Evolutionary conservation across 2,888 invertebrate genomes (phyloP).

Genomic region (Agapetus fuscipes): DNA sequence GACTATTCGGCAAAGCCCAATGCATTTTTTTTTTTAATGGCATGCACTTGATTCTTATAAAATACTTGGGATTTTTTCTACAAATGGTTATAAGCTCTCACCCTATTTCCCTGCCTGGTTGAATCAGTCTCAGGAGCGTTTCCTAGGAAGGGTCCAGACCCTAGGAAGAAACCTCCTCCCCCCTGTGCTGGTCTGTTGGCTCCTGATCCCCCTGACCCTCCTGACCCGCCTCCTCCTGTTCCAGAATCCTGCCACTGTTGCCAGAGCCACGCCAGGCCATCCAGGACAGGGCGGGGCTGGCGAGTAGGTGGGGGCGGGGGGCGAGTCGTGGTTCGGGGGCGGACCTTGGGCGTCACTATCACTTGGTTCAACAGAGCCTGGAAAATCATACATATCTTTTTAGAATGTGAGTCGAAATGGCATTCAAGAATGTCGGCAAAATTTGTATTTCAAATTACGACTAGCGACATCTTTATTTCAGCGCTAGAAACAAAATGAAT

Average conservation of each 20-base stretch:
- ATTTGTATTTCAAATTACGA: too few species aligned
- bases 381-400: too few species aligned
- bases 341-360: slow-evolving; percentile 44
- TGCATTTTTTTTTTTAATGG: too few species aligned
- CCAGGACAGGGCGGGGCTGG: slow-evolving; percentile 40
- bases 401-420: too few species aligned
- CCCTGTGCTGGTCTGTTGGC: slow-evolving; percentile 23
- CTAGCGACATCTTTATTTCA: too few species aligned
- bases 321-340: slow-evolving; percentile 33
- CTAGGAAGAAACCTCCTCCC: slow-evolving; percentile 28
- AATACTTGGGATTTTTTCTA: too few species aligned
- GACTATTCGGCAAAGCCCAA: too few species aligned
- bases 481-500: too few species aligned
- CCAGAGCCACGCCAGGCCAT: slow-evolving; percentile 50
- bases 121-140: slow-evolving; percentile 33
- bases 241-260: slow-evolving; percentile 47
- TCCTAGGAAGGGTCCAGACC: slow-evolving; percentile 27
- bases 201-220: slow-evolving; percentile 23
- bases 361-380: slow-evolving; percentile 50
- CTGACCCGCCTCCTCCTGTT: slow-evolving; percentile 29
- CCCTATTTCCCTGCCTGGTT: slow-evolving; percentile 31
- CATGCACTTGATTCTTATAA: too few species aligned
- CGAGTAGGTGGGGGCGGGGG: slow-evolving; percentile 38
- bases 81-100: too few species aligned
- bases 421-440: too few species aligned